Base-by-base conservation (phyloP, 2,888 invertebrate species). In the Leucania comma region DNA sequence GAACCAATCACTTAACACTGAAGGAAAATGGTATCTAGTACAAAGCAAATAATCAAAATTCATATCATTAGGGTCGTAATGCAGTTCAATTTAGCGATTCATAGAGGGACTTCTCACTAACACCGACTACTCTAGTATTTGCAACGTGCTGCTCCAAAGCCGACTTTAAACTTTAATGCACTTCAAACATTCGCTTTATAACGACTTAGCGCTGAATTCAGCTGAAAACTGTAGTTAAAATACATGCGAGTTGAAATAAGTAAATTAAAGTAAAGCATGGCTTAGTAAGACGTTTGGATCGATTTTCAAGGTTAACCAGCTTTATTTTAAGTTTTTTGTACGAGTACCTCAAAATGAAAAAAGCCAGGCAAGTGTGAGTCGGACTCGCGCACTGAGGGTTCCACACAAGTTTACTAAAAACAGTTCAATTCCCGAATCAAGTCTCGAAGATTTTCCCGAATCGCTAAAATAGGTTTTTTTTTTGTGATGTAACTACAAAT, bases 51-150 rank as follows among this genome's bases (percentile, higher is more conserved):
- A 68, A 57, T 72, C 48, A 72, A 38, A 77, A 56, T 29, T 58
- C 72, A 68, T 78, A 68, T 58, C 61, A 72, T 68, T 66, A 78
- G 8, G 29, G 32, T n/a, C 17, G 24, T 51, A 42, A 67, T 66
- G 65, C 53, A 65, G 53, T 57, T 65, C 62, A 60, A 60, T 73
- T 81, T 60, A 73, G 63, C 24, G 20, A 78, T 81, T 78, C 73
- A 73, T 66, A 78, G 53, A 73, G 72, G 14, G 5, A 66, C 65
- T 35, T 32, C 72, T 38, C 62, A 32, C 24, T 59, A 51, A 67
- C 63, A 53, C 24, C 10, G 46, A 51, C 22, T 64, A 54, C 64
- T 80, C 51, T 29, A 35, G 35, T 62, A 53, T 62, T 69, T 61
- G 38, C 54, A 53, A 58, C 22, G 54, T 66, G 48, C 54, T 50